These are phyloP conservation scores for Scaptodrosophila latifasciaeformis DNA, from an alignment of 2,888 invertebrate genomes.

Conservation along the genomic window DNA sequence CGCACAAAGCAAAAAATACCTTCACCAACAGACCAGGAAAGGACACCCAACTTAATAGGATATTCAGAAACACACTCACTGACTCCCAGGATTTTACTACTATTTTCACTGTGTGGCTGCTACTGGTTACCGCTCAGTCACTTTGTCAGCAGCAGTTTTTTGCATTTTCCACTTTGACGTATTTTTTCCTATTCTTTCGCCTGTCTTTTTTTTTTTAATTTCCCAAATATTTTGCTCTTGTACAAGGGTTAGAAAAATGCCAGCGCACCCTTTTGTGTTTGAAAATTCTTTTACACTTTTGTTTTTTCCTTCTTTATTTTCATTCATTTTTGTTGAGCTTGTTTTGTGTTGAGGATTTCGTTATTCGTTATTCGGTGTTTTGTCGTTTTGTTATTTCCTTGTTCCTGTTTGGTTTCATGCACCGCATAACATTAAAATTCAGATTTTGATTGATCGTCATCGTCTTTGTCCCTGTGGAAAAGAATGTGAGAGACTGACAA, in stretches of 20 bases:
- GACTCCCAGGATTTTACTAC: too few relatives aligned
- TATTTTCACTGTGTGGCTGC: conserved; percentile 56
- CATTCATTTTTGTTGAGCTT: conserved; percentile 14
- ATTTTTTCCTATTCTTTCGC: conserved; percentile 21
- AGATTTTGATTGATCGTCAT: conserved; percentile 66
- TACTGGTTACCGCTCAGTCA: conserved; percentile 31
- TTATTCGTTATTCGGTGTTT: conserved; percentile 30
- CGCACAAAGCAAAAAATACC: conserved; percentile 25
- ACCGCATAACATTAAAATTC: conserved; percentile 67
- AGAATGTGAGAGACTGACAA: neutral
- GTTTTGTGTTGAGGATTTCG: conserved; percentile 46
- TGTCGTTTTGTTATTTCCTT: conserved; percentile 27
- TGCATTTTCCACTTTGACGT: conserved; percentile 29
- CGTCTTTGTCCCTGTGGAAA: neutral
- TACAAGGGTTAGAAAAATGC: conserved; percentile 60
- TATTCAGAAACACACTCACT: conserved; percentile 33
- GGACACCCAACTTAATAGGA: conserved; percentile 58
- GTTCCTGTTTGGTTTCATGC: conserved; percentile 53
- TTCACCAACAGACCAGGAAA: conserved; percentile 40
- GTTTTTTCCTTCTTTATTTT: conserved; percentile 10
- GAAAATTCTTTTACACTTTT: conserved; percentile 54
- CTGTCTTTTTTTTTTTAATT: conserved; percentile 42
- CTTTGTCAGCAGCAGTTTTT: conserved; percentile 3
- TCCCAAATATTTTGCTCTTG: conserved; percentile 52
- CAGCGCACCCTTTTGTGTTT: conserved; percentile 46